phyloP scores from a whole-genome alignment of 2,797 vertebrate genomes.

The Sternotherus odoratus region DNA sequence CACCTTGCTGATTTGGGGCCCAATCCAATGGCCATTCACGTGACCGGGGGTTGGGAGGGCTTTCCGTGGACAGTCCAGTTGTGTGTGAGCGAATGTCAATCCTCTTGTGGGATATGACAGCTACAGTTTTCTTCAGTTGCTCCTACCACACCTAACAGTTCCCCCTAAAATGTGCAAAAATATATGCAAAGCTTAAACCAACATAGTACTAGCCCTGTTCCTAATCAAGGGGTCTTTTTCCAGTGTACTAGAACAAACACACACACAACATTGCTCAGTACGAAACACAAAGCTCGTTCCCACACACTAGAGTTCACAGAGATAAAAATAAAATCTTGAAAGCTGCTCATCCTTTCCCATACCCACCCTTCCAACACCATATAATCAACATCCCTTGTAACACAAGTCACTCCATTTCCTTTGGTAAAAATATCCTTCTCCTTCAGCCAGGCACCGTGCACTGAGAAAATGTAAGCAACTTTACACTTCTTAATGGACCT shows the following conservation, averaged over 20 bases:
- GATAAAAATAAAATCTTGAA: not conserved
- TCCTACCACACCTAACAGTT: not conserved
- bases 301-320: not conserved
- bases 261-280: not conserved
- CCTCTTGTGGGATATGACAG: not conserved
- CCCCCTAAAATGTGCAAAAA: not conserved
- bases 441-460: not conserved
- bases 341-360: not conserved
- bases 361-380: not conserved
- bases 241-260: not conserved
- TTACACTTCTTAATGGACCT: not conserved
- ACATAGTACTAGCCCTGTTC: not conserved
- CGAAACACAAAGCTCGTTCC: not conserved
- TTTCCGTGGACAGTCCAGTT: not conserved
- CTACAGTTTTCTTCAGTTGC: not conserved
- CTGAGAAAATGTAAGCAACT: not conserved
- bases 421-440: not conserved
- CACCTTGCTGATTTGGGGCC: not conserved
- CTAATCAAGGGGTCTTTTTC: not conserved
- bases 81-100: not conserved
- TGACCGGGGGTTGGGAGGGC: not conserved
- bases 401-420: not conserved
- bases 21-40: not conserved
- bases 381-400: not conserved
- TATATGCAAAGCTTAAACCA: not conserved